Evolutionary conservation across 2,888 invertebrate species (phyloP), one percentile per base, ranked within the genome.

Genomic region (Axea sp.): DNA sequence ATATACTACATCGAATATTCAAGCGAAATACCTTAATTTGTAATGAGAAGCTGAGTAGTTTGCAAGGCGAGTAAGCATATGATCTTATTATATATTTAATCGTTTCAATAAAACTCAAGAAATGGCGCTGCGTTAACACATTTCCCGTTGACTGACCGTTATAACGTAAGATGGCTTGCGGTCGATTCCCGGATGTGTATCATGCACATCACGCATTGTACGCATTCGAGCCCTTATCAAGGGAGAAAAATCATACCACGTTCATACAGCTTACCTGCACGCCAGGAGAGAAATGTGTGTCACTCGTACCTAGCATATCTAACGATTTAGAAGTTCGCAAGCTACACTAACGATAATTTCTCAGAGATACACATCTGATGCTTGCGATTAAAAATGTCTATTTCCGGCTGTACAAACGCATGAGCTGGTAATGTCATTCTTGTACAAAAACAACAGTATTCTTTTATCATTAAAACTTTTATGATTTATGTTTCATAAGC

Each of bases 61-160:
- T 55, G 33, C 39, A 9, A 55, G 53, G 59, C 71, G 67, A 69
- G 67, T n/a, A 57, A 67, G 71, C 60, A 45, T 45, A 57, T 57
- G 62, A 64, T 45, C 49, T 49, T 64, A 72, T 72, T 71, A 75
- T 67, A 75, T 67, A 43, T 62, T 75, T 72, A 67, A 72, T 68
- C 57, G 68, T 37, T n/a, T 68, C 77, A 76, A 78, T 76, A 77
- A 76, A 75, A 73, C 75, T 77, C 75, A 67, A 75, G 78, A 75
- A 80, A 79, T 78, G 78, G 75, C 76, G 71, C 68, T 77, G 75
- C 65, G 78, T 80, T 82, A 82, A 80, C 82, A 75, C 76, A 67
- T 65, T 77, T 76, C 65, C 76, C 77, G 76, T 76, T 77, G 78
- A 80, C 74, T 75, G 77, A 81, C 82, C 82, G 82, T 83, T 82